Base-by-base conservation (phyloP, 2,797 vertebrate genomes). In the Sphenodon punctatus region DNA sequence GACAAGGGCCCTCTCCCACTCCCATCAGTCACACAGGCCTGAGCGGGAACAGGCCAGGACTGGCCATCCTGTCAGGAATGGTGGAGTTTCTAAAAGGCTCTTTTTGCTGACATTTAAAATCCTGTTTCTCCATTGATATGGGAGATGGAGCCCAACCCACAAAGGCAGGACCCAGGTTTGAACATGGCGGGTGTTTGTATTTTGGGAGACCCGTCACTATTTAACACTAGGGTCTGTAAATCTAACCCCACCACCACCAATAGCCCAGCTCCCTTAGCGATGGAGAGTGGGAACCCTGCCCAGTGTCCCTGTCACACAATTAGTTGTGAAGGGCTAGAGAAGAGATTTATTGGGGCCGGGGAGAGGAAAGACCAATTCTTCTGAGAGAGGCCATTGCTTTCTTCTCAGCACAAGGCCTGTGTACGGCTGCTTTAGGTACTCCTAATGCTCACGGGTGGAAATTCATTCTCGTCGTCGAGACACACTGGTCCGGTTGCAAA, bases 381-480 rank as follows among this genome's bases (percentile, higher is more conserved):
- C 63, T 64, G 65, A 64, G 60, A 88, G 80, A 86, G 80, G 77
- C 22, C 49, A 74, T 74, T 80, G 68, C 51, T 83, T 75, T 90
- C 85, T 89, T 81, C 85, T 84, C 9, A 81, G 87, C 84, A 30
- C 4, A 70, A 82, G 74, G 91, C 42, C 66, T 23, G 80, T 23
- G 80, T 46, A 86, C n/a, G 64, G 84, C 78, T 61, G 89, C 73
- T 87, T 97, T 96, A 98, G 80, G 97, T 96, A 85, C 92, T 92
- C 94, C 93, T 93, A 93, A 96, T 97, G 97, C 97, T 96, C 94
- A 99, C 97, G 79, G 98, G 98, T 89, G 98, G 98, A 49, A 98
- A 98, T 86, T 98, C 98, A 77, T 97, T 97, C 92, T 98, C 98
- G 1, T 99, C 98, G 4, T 99, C 98, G 45, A 99, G 97, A 88